Evolutionary conservation across 1,140 invertebrate species (phyloP), one percentile per base, ranked within the genome.

Genomic region (Habropoda laboriosa): DNA sequence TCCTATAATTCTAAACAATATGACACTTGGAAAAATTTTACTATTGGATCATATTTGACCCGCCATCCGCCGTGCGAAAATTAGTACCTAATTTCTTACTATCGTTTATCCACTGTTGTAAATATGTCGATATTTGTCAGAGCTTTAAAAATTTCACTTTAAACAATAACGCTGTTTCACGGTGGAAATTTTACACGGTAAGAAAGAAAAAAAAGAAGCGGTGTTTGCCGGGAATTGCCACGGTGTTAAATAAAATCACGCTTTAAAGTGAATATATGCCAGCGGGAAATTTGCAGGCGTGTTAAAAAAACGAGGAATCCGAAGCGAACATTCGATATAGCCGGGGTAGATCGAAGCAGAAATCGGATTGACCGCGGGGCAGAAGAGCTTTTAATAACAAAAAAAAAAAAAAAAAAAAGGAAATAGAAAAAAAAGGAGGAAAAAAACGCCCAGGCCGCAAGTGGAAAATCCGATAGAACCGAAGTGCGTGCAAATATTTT

Each of bases 401-500:
- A 81, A 51, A 63, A 60, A 89, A 89, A 86, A 75, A 12, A 40
- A 16, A 57, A 16, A 32, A 16, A 42, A 18, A 27, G 21, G 12
- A 10, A n/a, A 30, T 32, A 5, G 1, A 5, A 30, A 5, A 13
- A 7, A 8, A 2, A 30, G 2, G 38, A 35, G 16, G 12, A 18
- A 32, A 35, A 49, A 49, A 66, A 12, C 40, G 12, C 82, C 78
- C 87, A 81, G 79, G 85, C 85, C 87, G 76, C 88, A 89, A 90
- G 88, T 89, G 89, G 88, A 89, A 91, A 92, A 91, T 92, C 90
- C 89, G 89, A 91, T 87, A 90, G 83, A 88, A 81, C 79, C 79
- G 85, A 90, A 91, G 87, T 83, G 89, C 87, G 87, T 80, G 88
- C 87, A 90, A 92, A 92, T 92, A 90, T 91, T 92, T 90, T 86